Base-by-base conservation (phyloP, 92 coral and sea anemone genomes). In the Hydrozoanthus gracilis region DNA sequence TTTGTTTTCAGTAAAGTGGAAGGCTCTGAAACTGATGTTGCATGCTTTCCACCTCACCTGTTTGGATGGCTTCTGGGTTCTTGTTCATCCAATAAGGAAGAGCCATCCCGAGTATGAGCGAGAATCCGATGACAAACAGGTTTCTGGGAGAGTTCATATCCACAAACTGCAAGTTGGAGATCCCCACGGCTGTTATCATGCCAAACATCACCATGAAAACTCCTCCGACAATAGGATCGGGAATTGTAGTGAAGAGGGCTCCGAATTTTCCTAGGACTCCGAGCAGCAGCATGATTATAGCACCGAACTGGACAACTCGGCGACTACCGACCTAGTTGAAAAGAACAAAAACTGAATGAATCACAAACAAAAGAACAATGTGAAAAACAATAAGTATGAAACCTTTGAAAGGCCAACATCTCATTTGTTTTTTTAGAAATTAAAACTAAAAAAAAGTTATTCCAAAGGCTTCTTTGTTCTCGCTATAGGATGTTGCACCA, bases 171-270 rank as follows among this genome's bases (percentile, higher is more conserved):
- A 96, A 92, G 66, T 94, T 96, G 39, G 98, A 96, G 44, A 96
- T 82, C 0, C 98, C 98, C 13, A 96, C 98, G 12, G 98, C 98
- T 3, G 98, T 87, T 47, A 96, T 88, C 90, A 96, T 96, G 47
- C 98, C 95, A 60, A 96, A 96, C 96, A 96, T 92, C 12, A 95
- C 89, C 82, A 96, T 92, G 86, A 96, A 96, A 15, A 96, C 94
- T 0, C 98, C 98, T 13, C 98, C 98, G 5, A 96, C 93, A 14
- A 96, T 96, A 49, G 98, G 98, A 44, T 96, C 94, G 44, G 98
- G 98, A 70, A 96, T 96, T 6, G 98, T 96, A 15, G 98, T 92
- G 85, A 96, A 96, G 6, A 96, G 88, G 3, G 98, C 98, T 9
- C 98, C 98, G 78, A 96, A 88, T 84, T 95, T 93, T 51, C 95